A percentile compares a stretch with the other conserved stretches of the same genome.
Evolutionary conservation across 1,140 invertebrate species (phyloP).

Genomic region (Agrypnia vestita): DNA sequence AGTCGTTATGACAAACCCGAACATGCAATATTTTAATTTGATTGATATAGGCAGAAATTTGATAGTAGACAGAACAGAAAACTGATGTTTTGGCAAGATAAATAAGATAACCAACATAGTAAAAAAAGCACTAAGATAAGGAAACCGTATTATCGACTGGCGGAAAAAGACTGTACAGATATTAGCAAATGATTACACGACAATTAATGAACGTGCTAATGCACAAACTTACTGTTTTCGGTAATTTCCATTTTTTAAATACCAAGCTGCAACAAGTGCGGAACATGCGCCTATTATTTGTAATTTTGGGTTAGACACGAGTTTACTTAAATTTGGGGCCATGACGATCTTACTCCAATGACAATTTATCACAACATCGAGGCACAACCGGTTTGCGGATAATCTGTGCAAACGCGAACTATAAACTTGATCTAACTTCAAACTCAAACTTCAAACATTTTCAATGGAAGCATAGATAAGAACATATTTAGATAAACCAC

Average conservation of each 20-base stretch:
- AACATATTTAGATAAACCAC: too few species aligned
- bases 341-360: slow-evolving; percentile 31
- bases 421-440: too few species aligned
- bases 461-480: too few species aligned
- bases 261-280: slow-evolving; percentile 48
- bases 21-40: too few species aligned
- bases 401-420: too few species aligned
- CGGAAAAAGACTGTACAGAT: too few species aligned
- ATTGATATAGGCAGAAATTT: too few species aligned
- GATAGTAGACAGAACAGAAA: too few species aligned
- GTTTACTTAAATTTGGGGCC: slow-evolving; percentile 47
- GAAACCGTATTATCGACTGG: neutral
- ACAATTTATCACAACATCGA: slow-evolving; percentile 25
- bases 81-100: neutral
- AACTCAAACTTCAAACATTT: too few species aligned
- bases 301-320: slow-evolving; percentile 45
- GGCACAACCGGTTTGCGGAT: slow-evolving; percentile 16
- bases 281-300: slow-evolving; percentile 40
- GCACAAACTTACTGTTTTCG: slow-evolving; percentile 32
- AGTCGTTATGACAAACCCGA: too few species aligned
- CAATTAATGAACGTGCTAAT: neutral
- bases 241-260: slow-evolving; percentile 44
- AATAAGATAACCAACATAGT: neutral
- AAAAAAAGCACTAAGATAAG: neutral
- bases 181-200: neutral